phyloP scores from a whole-genome alignment of 2,888 invertebrate species.

The Automeris io region DNA sequence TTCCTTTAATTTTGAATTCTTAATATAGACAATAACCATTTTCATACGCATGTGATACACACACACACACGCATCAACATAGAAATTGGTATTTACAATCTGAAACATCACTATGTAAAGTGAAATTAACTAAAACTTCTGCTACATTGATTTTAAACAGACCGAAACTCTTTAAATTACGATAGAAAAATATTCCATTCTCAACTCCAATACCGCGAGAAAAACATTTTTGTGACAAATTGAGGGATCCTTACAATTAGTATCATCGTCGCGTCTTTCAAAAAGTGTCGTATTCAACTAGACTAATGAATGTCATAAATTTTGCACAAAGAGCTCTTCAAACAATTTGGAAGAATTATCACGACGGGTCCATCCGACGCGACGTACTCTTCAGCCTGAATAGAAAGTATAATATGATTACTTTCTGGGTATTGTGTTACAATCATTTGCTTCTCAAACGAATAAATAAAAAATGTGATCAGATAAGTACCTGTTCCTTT shows the following conservation, averaged over 20 bases:
- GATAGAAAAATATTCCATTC: not conserved
- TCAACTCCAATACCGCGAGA: slow-evolving; percentile 18
- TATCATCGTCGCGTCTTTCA: slow-evolving; percentile 53
- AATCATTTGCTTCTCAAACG: too few species aligned
- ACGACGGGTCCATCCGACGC: slow-evolving; percentile 19
- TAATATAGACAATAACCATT: too few species aligned
- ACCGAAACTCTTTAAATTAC: too few species aligned
- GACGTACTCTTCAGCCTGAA: slow-evolving; percentile 1
- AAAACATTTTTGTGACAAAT: slow-evolving; percentile 54
- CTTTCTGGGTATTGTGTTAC: not conserved
- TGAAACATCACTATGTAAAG: too few species aligned
- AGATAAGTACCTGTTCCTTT: too few species aligned
- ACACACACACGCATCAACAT: too few species aligned
- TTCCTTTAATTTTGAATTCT: too few species aligned
- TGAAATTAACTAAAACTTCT: too few species aligned
- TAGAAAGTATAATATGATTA: slow-evolving; percentile 4
- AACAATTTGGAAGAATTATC: slow-evolving; percentile 49
- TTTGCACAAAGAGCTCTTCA: slow-evolving; percentile 44
- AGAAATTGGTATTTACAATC: too few species aligned
- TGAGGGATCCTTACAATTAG: slow-evolving; percentile 61
- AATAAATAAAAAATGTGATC: too few species aligned
- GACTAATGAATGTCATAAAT: slow-evolving; percentile 66
- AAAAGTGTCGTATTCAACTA: slow-evolving; percentile 63
- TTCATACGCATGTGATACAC: too few species aligned
- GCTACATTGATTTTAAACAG: too few species aligned